phyloP scores from a whole-genome alignment of 2,888 invertebrate species.

The Dryadula phaetusa region DNA sequence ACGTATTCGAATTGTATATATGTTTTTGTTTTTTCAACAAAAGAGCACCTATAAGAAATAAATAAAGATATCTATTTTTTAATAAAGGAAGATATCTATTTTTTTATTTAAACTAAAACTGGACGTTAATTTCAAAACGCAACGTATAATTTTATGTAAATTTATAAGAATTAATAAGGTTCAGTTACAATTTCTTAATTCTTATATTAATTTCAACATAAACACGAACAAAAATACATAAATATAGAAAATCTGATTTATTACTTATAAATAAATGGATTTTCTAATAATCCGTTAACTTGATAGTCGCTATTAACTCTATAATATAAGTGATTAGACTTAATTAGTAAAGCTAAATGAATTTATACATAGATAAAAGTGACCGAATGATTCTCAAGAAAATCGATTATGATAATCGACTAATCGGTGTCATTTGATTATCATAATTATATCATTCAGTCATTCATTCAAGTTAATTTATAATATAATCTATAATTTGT shows the following conservation, averaged over 20 bases:
- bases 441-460: slow-evolving; percentile 12
- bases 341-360: slow-evolving; percentile 33
- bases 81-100: too few species aligned
- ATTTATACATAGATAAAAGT: slow-evolving; percentile 8
- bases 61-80: too few species aligned
- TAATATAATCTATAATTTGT: slow-evolving; percentile 9
- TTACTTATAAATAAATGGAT: slow-evolving; percentile 24
- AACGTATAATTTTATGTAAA: neutral
- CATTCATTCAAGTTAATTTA: slow-evolving; percentile 13
- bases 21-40: too few species aligned
- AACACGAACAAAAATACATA: neutral
- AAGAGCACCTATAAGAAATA: too few species aligned
- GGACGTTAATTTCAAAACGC: too few species aligned
- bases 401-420: slow-evolving; percentile 17
- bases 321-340: slow-evolving; percentile 17
- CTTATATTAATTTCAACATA: neutral
- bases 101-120: neutral
- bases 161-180: neutral
- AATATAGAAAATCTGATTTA: neutral
- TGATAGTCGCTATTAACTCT: neutral
- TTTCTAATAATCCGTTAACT: neutral
- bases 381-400: slow-evolving; percentile 13
- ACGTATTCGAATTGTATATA: too few species aligned
- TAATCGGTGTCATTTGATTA: slow-evolving; percentile 5
- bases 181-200: too few species aligned